Conservation (phyloP, 2,797 vertebrate species). For the Pseudomugil gertrudae region DNA sequence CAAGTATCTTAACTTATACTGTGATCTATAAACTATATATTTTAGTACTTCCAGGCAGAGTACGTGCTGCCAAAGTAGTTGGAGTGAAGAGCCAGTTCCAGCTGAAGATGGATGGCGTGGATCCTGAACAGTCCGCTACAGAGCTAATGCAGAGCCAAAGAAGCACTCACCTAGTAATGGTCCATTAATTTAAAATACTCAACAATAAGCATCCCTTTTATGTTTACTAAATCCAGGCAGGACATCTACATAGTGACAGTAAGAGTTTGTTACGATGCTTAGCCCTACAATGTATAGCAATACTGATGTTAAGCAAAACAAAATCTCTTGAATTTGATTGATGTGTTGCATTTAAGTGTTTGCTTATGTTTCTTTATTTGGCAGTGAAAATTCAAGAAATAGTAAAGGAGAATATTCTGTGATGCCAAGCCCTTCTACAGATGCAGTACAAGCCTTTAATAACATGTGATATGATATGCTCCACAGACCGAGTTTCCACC, state of each 20-base stretch:
- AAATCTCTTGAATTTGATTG: background rate
- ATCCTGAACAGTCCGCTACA: background rate
- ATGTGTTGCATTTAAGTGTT: slow-evolving; percentile 6
- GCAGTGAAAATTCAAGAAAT: slow-evolving; percentile 27
- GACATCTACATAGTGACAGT: background rate
- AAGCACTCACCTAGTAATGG: background rate
- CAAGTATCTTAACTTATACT: background rate
- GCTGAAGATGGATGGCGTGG: background rate
- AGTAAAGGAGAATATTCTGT: slow-evolving; percentile 38
- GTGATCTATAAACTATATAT: background rate
- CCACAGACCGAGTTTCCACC: slow-evolving; percentile 60
- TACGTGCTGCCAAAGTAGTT: background rate
- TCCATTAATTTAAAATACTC: background rate
- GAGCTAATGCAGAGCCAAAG: background rate
- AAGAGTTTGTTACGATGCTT: background rate
- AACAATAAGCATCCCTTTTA: background rate
- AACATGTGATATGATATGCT: slow-evolving; percentile 57
- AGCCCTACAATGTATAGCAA: background rate
- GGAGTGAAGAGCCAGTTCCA: background rate
- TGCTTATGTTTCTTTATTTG: slow-evolving; percentile 48
- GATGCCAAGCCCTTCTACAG: slow-evolving; percentile 44
- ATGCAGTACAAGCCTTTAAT: slow-evolving; percentile 65
- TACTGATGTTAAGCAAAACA: slow-evolving; percentile 5
- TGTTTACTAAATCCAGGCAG: background rate
- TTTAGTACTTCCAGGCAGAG: background rate